These are phyloP conservation scores for Cebidichthys violaceus DNA, from an alignment of 2,113 vertebrate species.

Conservation along the genomic window DNA sequence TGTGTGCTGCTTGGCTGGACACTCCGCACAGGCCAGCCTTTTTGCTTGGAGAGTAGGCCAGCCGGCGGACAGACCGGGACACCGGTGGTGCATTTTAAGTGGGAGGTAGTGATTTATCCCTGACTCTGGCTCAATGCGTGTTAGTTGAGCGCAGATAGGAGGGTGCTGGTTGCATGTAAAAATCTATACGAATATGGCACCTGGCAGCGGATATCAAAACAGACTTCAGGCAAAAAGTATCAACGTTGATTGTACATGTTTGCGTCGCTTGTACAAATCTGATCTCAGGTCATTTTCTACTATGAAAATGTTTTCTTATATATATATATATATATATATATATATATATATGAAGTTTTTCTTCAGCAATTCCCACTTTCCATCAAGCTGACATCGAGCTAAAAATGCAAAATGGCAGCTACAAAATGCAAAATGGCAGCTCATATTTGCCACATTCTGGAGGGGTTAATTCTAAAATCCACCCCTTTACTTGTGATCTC, in stretches of 20 bases:
- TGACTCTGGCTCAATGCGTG: constrained; percentile 30
- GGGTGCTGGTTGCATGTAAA: background rate
- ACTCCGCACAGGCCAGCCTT: constrained; percentile 38
- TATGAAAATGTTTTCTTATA: constrained; percentile 1
- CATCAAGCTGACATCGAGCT: background rate
- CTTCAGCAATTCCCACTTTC: background rate
- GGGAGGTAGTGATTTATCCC: constrained; percentile 40
- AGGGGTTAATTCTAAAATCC: background rate
- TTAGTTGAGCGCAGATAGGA: background rate
- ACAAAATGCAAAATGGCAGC: constrained; percentile 13
- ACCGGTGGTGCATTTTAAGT: constrained; percentile 54
- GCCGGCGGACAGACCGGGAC: constrained; percentile 27
- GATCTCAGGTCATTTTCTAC: background rate
- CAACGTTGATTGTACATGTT: background rate
- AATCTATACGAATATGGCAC: background rate
- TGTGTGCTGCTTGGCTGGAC: constrained; percentile 52
- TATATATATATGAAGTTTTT: too few species aligned
- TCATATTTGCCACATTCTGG: background rate
- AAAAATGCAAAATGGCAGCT: constrained; percentile 6
- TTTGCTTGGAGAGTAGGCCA: constrained; percentile 40
- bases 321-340: too few species aligned
- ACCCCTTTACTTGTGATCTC: background rate
- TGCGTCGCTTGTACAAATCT: background rate
- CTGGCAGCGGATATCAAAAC: background rate
- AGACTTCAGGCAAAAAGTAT: background rate